These are phyloP conservation scores for Gasteruption jaculator DNA, from an alignment of 2,888 invertebrate species.

Conservation along the genomic window DNA sequence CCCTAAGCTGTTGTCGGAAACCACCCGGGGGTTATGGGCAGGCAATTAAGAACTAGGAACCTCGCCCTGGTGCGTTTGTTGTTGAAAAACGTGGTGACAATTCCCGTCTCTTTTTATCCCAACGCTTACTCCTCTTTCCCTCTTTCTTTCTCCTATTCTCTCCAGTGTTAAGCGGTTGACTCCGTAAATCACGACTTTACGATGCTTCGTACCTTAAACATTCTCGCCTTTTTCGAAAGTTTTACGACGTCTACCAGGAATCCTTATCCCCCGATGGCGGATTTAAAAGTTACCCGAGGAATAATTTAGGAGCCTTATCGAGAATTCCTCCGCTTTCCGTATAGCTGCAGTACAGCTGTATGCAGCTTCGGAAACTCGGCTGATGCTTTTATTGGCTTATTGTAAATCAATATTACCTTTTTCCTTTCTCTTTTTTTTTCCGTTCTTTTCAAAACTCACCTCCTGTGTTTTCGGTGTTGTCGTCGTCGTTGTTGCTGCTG, in stretches of 20 bases:
- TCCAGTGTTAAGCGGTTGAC: slow-evolving; percentile 12
- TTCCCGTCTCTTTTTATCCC: slow-evolving; percentile 14
- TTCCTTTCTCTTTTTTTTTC: slow-evolving; percentile 5
- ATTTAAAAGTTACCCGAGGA: no score
- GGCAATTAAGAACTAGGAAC: no score
- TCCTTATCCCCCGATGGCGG: slow-evolving; percentile 18
- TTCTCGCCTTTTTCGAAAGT: no score
- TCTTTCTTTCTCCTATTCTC: slow-evolving; percentile 16
- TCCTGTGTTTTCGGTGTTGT: neutral
- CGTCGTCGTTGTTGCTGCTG: slow-evolving; percentile 12
- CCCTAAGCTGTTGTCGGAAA: no score
- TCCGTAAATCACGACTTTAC: slow-evolving; percentile 34
- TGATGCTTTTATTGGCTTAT: no score
- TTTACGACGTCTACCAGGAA: slow-evolving; percentile 20
- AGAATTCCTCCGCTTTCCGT: no score
- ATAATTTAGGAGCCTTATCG: no score
- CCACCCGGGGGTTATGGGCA: no score
- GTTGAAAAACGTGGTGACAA: slow-evolving; percentile 8
- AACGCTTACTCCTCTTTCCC: slow-evolving; percentile 18
- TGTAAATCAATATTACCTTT: slow-evolving; percentile 30
- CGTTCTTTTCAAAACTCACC: slow-evolving; percentile 10
- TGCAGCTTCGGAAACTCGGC: no score
- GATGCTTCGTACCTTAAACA: no score
- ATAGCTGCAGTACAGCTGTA: no score
- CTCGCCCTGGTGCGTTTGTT: no score